Conservation (phyloP, 2,797 vertebrate genomes). For the Acanthurus tractus region DNA sequence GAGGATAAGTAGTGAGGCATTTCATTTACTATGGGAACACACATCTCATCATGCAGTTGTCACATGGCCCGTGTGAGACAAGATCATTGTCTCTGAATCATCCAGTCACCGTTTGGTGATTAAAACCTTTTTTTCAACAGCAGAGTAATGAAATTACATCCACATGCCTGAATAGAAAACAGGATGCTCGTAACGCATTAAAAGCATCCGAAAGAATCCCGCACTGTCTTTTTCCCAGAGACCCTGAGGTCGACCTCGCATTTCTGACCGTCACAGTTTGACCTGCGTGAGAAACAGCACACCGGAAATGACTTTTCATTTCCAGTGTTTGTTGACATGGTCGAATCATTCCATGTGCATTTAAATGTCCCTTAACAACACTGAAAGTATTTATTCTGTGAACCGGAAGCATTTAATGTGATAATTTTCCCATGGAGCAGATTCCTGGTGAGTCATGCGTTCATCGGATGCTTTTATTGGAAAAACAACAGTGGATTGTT, state of each 20-base stretch:
- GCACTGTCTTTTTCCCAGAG: constrained; percentile 50
- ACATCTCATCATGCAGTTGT: background rate
- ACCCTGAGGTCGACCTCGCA: constrained; percentile 20
- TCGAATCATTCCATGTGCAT: constrained; percentile 16
- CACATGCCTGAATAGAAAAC: constrained; percentile 8
- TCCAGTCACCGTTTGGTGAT: constrained; percentile 6
- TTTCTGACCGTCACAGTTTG: constrained; percentile 22
- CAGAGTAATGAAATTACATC: constrained; percentile 22
- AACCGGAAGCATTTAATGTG: constrained; percentile 17
- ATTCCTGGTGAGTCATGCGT: constrained; percentile 27
- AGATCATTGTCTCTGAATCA: constrained; percentile 23
- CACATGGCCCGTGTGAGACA: background rate
- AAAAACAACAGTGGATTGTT: background rate
- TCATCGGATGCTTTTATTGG: background rate
- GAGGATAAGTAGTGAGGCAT: background rate
- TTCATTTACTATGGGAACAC: background rate
- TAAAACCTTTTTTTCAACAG: constrained; percentile 13
- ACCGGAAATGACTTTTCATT: constrained; percentile 53
- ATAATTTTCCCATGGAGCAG: constrained; percentile 34
- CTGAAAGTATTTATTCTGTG: background rate
- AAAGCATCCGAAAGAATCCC: constrained; percentile 16
- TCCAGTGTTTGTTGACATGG: constrained; percentile 28
- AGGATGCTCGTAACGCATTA: too few species aligned
- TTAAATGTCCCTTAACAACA: background rate
- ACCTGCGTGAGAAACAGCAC: background rate